Evolutionary conservation across 2,797 vertebrate species (phyloP), one percentile per base, ranked within the genome.

Genomic region (Melanotaenia maccullochi): DNA sequence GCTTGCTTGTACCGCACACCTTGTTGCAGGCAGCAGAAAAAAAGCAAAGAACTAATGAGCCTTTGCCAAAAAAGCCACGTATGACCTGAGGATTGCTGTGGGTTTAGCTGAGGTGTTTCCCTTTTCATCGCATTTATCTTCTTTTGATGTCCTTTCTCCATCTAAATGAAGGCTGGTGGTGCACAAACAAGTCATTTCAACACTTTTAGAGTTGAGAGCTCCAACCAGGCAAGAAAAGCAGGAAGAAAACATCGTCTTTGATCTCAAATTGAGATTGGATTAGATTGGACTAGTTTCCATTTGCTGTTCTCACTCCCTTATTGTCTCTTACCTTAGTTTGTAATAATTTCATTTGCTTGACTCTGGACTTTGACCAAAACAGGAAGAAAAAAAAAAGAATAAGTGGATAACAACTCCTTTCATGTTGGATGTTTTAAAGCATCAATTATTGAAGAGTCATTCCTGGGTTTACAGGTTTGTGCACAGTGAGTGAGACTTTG

Each of bases 221-320:
- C 77, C 78, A 66, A 62, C 72, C 9, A 32, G 49, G 80, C 64
- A 75, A 64, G 73, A 80, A 87, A 85, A 86, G 79, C 67, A 85
- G 58, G 32, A 68, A 83, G 80, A 80, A 83, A 82, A 74, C 71
- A 78, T 77, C 71, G 51, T 59, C 81, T 93, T 90, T 93, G 87
- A 93, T 91, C 81, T 89, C 42, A 75, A 84, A 85, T 83, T 86
- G 71, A 85, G 89, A 90, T 88, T 80, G 86, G 78, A 87, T 90
- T 87, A 82, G 72, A 79, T 81, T 83, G 82, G 81, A 90, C 91
- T 89, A 82, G 67, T 76, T 81, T 75, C 58, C 75, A 67, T 63
- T 81, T 73, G 60, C 78, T 65, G 68, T 68, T 81, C 75, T 79
- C 69, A 67, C 54, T 60, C 65, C 44, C 60, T 71, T 51, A 57